Evolutionary conservation across 1,140 invertebrate species (phyloP).

Genomic region (Cyphomyrmex costatus): DNA sequence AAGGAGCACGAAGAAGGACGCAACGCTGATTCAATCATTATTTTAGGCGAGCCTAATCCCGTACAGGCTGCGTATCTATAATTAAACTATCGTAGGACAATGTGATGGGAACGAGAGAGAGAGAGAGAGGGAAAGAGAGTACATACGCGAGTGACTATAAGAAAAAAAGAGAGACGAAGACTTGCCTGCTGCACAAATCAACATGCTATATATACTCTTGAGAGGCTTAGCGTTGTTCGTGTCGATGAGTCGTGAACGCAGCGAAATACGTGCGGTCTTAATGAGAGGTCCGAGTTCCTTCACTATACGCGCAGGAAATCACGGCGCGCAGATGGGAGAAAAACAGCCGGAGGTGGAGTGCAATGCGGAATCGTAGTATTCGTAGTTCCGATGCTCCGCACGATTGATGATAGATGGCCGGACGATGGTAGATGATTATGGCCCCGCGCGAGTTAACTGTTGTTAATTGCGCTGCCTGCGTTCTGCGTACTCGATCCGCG

Average conservation of each 20-base stretch:
- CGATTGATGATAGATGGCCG: background rate
- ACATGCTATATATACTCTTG: conserved; percentile 62
- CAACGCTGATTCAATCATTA: conserved; percentile 84
- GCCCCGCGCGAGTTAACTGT: conserved; percentile 13
- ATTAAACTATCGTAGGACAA: conserved; percentile 84
- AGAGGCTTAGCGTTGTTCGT: conserved; percentile 8
- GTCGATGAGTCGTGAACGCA: background rate
- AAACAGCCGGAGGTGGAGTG: background rate
- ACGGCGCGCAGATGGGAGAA: background rate
- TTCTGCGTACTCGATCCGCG: background rate
- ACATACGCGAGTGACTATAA: too few relatives aligned
- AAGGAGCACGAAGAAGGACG: conserved; percentile 68
- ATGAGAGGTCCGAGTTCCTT: background rate
- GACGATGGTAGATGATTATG: too few relatives aligned
- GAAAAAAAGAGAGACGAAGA: conserved; percentile 21
- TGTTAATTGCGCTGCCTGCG: conserved; percentile 27
- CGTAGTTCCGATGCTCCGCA: background rate
- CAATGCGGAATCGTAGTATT: background rate
- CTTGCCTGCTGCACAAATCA: conserved; percentile 69
- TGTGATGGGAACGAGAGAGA: conserved; percentile 70
- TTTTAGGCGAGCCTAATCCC: conserved; percentile 83
- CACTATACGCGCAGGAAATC: background rate
- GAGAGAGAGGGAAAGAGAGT: background rate
- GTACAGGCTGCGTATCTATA: conserved; percentile 79
- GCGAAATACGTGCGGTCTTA: background rate